These are phyloP conservation scores for Typhlichthys subterraneus DNA, from an alignment of 2,797 vertebrate genomes.

Conservation along the genomic window DNA sequence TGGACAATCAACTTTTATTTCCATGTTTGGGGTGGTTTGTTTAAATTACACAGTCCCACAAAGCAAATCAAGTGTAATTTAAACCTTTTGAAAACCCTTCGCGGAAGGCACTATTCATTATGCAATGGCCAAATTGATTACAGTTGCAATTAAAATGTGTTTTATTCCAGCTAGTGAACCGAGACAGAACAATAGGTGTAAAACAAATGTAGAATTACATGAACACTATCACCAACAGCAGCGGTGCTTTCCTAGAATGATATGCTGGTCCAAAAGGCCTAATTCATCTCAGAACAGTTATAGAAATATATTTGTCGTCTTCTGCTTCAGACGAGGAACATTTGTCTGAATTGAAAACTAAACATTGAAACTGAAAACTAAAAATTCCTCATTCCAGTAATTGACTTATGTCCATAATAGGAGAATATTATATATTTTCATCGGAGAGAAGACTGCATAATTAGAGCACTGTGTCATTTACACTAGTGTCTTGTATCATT, in stretches of 20 bases:
- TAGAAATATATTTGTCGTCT: slow-evolving; percentile 37
- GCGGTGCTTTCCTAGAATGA: slow-evolving; percentile 8
- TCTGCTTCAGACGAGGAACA: slow-evolving; percentile 22
- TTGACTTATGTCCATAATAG: slow-evolving; percentile 25
- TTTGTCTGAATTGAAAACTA: slow-evolving; percentile 21
- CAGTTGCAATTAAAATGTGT: slow-evolving; percentile 23
- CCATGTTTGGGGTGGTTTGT: slow-evolving; percentile 24
- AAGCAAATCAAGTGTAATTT: slow-evolving; percentile 40
- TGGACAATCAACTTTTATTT: slow-evolving; percentile 59
- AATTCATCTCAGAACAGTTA: slow-evolving; percentile 53
- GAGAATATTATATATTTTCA: slow-evolving; percentile 24
- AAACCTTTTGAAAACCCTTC: slow-evolving; percentile 25
- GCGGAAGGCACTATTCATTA: slow-evolving; percentile 26
- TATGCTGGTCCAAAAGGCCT: slow-evolving; percentile 28
- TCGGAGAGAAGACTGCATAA: slow-evolving; percentile 21
- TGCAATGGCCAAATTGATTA: slow-evolving; percentile 26
- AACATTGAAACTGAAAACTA: slow-evolving; percentile 18
- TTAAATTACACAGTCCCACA: slow-evolving; percentile 35
- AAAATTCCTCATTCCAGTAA: slow-evolving; percentile 23
- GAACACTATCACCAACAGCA: slow-evolving; percentile 14
- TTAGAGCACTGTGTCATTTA: slow-evolving; percentile 29
- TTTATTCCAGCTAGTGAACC: background rate
- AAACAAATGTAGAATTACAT: slow-evolving; percentile 19
- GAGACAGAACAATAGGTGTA: background rate
- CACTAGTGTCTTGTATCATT: slow-evolving; percentile 57